A percentile compares a stretch with the other conserved stretches of the same genome.
These are phyloP conservation scores for Episyrphus balteatus DNA, from an alignment of 1,140 invertebrate genomes.

Conservation along the genomic window DNA sequence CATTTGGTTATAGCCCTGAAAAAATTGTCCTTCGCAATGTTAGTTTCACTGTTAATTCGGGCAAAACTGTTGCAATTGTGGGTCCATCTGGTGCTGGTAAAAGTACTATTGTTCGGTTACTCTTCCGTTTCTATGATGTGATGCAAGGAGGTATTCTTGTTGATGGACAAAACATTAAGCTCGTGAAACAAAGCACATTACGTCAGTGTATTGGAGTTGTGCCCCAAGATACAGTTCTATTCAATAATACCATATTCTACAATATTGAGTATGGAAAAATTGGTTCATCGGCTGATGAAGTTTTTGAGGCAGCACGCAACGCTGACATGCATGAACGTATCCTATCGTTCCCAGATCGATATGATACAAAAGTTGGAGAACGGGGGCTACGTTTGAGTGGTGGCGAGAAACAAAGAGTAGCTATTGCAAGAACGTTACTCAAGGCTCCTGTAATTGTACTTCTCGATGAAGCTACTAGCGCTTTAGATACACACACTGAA, in stretches of 20 bases:
- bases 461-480: constrained; percentile 83
- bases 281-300: constrained; percentile 64
- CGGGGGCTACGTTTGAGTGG: constrained; percentile 69
- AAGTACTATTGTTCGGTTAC: constrained; percentile 81
- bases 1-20: constrained; percentile 78
- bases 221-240: constrained; percentile 94
- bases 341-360: constrained; percentile 75
- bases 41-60: constrained; percentile 73
- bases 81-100: constrained; percentile 75
- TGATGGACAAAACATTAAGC: constrained; percentile 62
- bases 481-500: constrained; percentile 74
- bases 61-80: constrained; percentile 86
- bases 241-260: constrained; percentile 89
- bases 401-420: constrained; percentile 88
- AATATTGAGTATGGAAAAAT: constrained; percentile 91
- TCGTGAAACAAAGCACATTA: constrained; percentile 57
- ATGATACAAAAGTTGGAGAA: constrained; percentile 77
- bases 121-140: constrained; percentile 94
- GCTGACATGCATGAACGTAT: constrained; percentile 94
- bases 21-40: constrained; percentile 72
- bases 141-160: constrained; percentile 73
- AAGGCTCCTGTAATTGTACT: constrained; percentile 80
- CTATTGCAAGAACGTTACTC: constrained; percentile 77
- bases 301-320: constrained; percentile 76
- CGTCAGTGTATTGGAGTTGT: constrained; percentile 79